Percentiles rank a stretch among this genome's conserved stretches.
Evolutionary conservation across 2,888 invertebrate genomes (phyloP).

Genomic region (Zhuqinia jingwanae): DNA sequence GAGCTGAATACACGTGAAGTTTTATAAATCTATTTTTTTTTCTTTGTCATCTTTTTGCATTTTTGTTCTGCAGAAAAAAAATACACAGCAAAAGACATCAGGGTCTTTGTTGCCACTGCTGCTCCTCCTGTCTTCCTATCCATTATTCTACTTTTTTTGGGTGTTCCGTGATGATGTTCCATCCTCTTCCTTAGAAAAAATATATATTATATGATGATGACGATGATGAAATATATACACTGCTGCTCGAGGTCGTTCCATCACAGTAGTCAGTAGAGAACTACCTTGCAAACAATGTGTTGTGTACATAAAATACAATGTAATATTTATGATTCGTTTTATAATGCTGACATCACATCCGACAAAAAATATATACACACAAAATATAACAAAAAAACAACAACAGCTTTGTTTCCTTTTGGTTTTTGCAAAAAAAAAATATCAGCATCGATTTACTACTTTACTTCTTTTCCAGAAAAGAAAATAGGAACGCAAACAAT

Average conservation of each 20-base stretch:
- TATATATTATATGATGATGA: neutral
- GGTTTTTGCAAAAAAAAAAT: conserved; percentile 9
- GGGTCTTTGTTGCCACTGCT: too few relatives aligned
- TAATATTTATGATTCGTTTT: conserved; percentile 64
- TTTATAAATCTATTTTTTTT: too few relatives aligned
- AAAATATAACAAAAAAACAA: neutral
- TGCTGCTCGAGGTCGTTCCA: too few relatives aligned
- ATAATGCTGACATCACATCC: conserved; percentile 15
- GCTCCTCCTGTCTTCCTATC: too few relatives aligned
- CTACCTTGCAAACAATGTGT: neutral
- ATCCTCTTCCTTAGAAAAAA: neutral
- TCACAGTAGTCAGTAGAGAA: too few relatives aligned
- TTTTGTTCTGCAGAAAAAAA: too few relatives aligned
- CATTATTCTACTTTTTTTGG: too few relatives aligned
- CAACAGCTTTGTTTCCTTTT: neutral
- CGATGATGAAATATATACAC: neutral
- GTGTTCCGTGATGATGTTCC: neutral
- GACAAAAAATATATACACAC: neutral
- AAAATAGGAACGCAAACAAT: conserved; percentile 23
- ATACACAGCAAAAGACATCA: too few relatives aligned
- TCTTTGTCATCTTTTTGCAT: too few relatives aligned
- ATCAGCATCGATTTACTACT: conserved; percentile 48
- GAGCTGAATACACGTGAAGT: too few relatives aligned
- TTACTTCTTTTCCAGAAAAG: neutral
- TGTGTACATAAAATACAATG: conserved; percentile 48